Evolutionary conservation across 2,888 invertebrate species (phyloP), one percentile per base, ranked within the genome.

Genomic region (Aphidoletes aphidimyza): DNA sequence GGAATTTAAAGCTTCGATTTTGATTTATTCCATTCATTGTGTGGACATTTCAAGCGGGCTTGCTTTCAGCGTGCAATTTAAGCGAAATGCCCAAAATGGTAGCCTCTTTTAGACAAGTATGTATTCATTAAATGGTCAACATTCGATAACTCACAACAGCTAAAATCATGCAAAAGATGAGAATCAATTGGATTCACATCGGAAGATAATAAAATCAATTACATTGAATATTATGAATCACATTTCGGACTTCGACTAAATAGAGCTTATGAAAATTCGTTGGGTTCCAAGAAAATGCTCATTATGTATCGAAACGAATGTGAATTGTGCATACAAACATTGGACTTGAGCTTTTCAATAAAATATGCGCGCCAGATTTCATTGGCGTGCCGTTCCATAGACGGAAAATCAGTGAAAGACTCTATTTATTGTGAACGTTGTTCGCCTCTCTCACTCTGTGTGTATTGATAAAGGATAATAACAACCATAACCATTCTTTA

Each of bases 401-500:
- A 69, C 6, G 69, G 69, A 69, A 69, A 69, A 69, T 69, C 69
- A 30, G 34, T 69, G 26, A 14, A 69, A 14, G 69, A 6, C 14
- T 42, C 69, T 69, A 3, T 69, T 69, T 34, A 54, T 26, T 54
- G 3, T 54, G n/a, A 42, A 42, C 14, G 14, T n/a, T 54, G 30
- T 30, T 0, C 69, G 69, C 3, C 22, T 54, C 54, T 22, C 22
- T 54, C 47, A 1, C 54, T 5, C 54, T 54, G 22, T 54, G 6
- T 54, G 54, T 54, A 22, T 22, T 54, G 54, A 69, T 14, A 81
- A 81, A 37, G 81, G 37, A 81, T n/a, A 81, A 81, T 81, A 78
- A 78, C 34, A 34, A 78, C 78, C 78, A 78, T 78, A 81, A 81
- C 37, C 81, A 81, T 81, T 37, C 11, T 37, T 69, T 69, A 17